Evolutionary conservation across 2,888 invertebrate genomes (phyloP), one percentile per base, ranked within the genome.

Genomic region (Hedya salicella): DNA sequence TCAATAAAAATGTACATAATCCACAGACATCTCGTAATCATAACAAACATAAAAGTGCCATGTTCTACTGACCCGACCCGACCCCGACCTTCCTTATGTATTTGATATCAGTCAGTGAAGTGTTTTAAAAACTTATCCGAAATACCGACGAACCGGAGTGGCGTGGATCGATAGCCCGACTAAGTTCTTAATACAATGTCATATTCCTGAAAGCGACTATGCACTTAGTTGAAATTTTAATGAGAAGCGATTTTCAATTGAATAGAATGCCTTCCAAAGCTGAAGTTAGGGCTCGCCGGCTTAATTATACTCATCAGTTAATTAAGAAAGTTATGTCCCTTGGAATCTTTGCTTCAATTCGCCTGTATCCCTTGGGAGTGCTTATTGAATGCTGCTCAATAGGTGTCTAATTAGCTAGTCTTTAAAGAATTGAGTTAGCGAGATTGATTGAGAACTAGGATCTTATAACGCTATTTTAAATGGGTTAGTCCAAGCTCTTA

Each of bases 241-340:
- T 65, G 59, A 59, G 65, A 52, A 59, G 65, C 57, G 30, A 57
- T 50, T 39, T 60, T 60, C 65, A 53, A 59, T 65, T 65, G 52
- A 59, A 59, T 65, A 46, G 59, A 59, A 52, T 36, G 25, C 21
- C 59, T 52, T 52, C 32, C 32, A 32, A 46, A 39, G 50, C 59
- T 36, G 44, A 59, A 60, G 42, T 65, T 60, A 54, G 39, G 64
- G 67, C 64, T 65, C 70, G 74, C 73, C 54, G 74, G 73, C 71
- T 76, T 77, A 75, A 78, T 78, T 76, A 76, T 70, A 71, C 69
- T 74, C 69, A 76, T 72, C 73, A 74, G 73, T 76, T 79, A 79
- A 79, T 79, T 78, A 77, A 75, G 73, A 79, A 77, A 79, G 76
- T 76, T 76, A 65, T 53, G 60, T 69, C 69, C 71, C 68, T 69